Percentiles rank a stretch among this genome's conserved stretches.
Evolutionary conservation across 2,888 invertebrate genomes (phyloP).

Genomic region (Drosophila anomalata): DNA sequence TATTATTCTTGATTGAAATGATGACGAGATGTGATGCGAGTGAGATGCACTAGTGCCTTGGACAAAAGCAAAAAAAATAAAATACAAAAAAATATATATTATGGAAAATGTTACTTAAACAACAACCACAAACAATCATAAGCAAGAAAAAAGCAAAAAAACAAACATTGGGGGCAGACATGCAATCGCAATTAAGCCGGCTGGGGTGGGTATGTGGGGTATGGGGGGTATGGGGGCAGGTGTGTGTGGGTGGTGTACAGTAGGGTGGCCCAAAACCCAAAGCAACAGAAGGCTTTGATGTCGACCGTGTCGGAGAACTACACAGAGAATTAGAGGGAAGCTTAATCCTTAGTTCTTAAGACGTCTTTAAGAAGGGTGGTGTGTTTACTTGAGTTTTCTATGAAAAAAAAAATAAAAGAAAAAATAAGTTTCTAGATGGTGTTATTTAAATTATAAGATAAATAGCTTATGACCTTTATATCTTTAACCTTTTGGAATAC

Average conservation of each 20-base stretch:
- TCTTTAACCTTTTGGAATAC: too few relatives aligned
- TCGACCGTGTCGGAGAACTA: conserved; percentile 25
- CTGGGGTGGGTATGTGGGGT: too few relatives aligned
- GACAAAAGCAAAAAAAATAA: background rate
- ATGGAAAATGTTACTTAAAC: conserved; percentile 20
- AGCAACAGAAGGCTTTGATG: conserved; percentile 22
- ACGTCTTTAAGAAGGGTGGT: too few relatives aligned
- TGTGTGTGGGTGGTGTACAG: background rate
- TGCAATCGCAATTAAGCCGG: conserved; percentile 61
- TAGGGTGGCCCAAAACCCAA: background rate
- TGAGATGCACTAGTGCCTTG: conserved; percentile 31
- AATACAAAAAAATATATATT: background rate
- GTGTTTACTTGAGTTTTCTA: too few relatives aligned
- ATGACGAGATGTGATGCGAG: conserved; percentile 25
- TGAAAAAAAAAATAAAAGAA: too few relatives aligned
- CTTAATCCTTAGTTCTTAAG: background rate
- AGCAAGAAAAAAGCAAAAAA: conserved; percentile 38
- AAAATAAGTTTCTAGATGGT: too few relatives aligned
- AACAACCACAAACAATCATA: conserved; percentile 49
- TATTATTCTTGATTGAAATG: background rate
- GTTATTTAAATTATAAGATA: too few relatives aligned
- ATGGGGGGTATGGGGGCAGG: too few relatives aligned
- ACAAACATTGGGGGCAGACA: conserved; percentile 58
- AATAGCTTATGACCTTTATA: too few relatives aligned
- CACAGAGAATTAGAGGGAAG: conserved; percentile 27